Conservation (phyloP, 2,888 invertebrate genomes). For the Subacronicta megacephala region DNA sequence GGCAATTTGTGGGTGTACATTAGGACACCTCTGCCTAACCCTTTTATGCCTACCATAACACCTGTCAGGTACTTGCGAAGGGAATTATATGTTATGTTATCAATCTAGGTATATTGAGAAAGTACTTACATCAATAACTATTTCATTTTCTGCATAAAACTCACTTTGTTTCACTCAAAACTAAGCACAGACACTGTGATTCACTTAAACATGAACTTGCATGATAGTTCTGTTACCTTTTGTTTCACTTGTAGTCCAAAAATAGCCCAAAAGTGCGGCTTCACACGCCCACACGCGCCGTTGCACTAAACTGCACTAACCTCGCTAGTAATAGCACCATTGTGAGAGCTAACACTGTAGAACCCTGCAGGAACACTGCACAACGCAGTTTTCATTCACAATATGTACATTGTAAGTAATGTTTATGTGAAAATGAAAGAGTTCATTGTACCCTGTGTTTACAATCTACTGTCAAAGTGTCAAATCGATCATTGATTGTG, state of each 20-base stretch:
- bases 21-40: too few relatives aligned
- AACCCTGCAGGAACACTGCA: conserved; percentile 44
- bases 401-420: conserved; percentile 63
- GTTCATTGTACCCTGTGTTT: conserved; percentile 85
- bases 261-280: conserved; percentile 41
- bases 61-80: too few relatives aligned
- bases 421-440: conserved; percentile 62
- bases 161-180: conserved; percentile 17
- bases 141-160: conserved; percentile 6
- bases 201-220: conserved; percentile 45
- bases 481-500: conserved; percentile 54
- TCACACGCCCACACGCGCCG: conserved; percentile 67
- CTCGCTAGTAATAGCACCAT: conserved; percentile 35
- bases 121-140: conserved; percentile 20
- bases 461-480: conserved; percentile 66
- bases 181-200: conserved; percentile 29
- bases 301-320: conserved; percentile 28
- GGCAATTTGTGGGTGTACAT: too few relatives aligned
- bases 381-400: conserved; percentile 70
- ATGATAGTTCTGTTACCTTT: conserved; percentile 36
- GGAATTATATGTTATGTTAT: too few relatives aligned
- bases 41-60: too few relatives aligned
- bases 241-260: conserved; percentile 39
- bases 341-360: background rate
- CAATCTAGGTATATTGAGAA: background rate